phyloP scores from a whole-genome alignment of 2,797 vertebrate species.

The Odontamblyopus lacepedii region DNA sequence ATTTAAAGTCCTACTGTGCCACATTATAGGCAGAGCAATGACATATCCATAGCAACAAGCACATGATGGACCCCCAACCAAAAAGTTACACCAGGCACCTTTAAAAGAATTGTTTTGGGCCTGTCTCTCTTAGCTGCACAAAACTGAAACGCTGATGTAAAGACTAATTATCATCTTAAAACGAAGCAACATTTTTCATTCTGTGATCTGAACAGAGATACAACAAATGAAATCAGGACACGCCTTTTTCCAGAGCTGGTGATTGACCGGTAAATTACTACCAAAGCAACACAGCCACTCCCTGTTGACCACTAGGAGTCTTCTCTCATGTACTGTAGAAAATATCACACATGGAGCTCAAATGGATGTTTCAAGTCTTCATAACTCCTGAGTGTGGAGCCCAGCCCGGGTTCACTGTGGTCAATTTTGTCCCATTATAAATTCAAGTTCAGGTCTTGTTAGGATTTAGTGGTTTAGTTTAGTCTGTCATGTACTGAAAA shows the following conservation, averaged over 20 bases:
- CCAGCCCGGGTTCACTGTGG: constrained; percentile 23
- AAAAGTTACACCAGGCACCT: too few species aligned
- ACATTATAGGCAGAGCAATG: too few species aligned
- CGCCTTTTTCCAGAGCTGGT: constrained; percentile 22
- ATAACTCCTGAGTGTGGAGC: constrained; percentile 11
- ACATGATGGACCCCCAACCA: too few species aligned
- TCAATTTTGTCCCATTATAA: constrained; percentile 2
- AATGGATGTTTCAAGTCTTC: constrained; percentile 15
- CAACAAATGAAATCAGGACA: constrained; percentile 39
- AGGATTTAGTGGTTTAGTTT: too few species aligned
- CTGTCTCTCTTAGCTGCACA: too few species aligned
- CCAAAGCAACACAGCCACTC: constrained; percentile 9
- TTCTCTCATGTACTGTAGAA: constrained; percentile 25
- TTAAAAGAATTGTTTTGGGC: too few species aligned
- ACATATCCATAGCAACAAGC: too few species aligned
- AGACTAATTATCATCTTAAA: not conserved
- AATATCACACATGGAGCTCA: constrained; percentile 21
- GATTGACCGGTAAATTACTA: constrained; percentile 34
- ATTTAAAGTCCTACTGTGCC: too few species aligned
- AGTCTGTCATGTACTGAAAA: too few species aligned
- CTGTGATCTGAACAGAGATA: constrained; percentile 13
- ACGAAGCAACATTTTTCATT: constrained; percentile 3
- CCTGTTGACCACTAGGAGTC: constrained; percentile 27
- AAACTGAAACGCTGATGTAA: too few species aligned
- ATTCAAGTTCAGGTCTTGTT: constrained; percentile 12